Base-by-base conservation (phyloP, 2,797 vertebrate species). In the Notolepis coatsorum region DNA sequence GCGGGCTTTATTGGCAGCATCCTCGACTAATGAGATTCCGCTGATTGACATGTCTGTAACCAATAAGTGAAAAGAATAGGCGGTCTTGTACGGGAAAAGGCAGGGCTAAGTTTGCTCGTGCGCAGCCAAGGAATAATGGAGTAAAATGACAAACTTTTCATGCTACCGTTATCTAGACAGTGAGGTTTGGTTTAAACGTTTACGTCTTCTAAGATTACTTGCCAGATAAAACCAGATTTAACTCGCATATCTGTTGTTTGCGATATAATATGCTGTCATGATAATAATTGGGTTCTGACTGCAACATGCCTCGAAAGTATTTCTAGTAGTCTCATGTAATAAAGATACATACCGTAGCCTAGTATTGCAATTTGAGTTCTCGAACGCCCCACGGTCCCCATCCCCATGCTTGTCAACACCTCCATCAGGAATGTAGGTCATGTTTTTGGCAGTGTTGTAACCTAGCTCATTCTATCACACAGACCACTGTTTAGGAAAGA, bases 51-150 rank as follows among this genome's bases (percentile, higher is more conserved):
- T 49, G 61, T 55, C 2, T 20, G 0, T 10, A 61, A 57, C 92
- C 90, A 92, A 92, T 92, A 17, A 59, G 35, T 50, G 66, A 7
- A 18, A 18, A 66, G 49, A 45, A 51, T 61, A 86, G 92, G 91
- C 87, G 89, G 91, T 85, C 84, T 82, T 75, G 75, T 92, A 90
- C 92, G 92, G 92, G 92, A 94, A 94, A 87, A 88, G 92, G 92
- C 88, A 46, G 91, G 82, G 81, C 85, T 71, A 81, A 71, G 49
- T 63, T 28, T 71, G 62, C 56, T 53, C 51, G 67, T 73, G 61
- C 64, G 68, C 73, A 81, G 79, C 76, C 79, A 80, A 75, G 53
- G 77, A 63, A 75, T 82, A 88, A 88, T 84, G 81, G 85, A 81
- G 78, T 77, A 65, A 69, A 84, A 64, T 75, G 64, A 77, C 49